Base-by-base conservation (phyloP, 1,140 invertebrate species). In the Euura lappo region DNA sequence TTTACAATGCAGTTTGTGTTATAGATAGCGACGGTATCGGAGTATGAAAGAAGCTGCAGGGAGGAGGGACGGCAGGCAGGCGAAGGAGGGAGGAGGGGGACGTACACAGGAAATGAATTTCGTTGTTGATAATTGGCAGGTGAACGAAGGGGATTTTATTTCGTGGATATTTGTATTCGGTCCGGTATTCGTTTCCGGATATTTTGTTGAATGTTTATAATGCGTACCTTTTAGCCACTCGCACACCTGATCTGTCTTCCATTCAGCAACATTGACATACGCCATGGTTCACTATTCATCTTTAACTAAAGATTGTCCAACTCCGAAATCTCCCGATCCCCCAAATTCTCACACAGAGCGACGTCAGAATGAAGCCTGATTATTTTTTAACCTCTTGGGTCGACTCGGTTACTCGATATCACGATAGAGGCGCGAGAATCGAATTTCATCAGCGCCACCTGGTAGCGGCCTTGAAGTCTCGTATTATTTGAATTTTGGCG, bases 241-340 rank as follows among this genome's bases (percentile, higher is more conserved):
- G 75, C 93, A 95, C 72, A 97, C 96, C 91, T 97, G 95, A 80
- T 96, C 94, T n/a, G 95, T 93, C 76, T 93, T 94, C 96, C 96
- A 98, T 89, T 97, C 95, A 74, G 92, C 93, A 77, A 97, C 94
- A 88, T 97, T 96, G 79, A 97, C 93, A 87, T 94, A 95, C 84
- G 94, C 94, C 94, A 94, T 95, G 79, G 81, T 75, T 74, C 8
- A 45, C 78, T 74, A 47, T 45, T 47, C 44, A 44, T 70, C 69
- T 44, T 42, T 68, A 10, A 68, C 28, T 44, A 42, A 42, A 44
- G 67, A 68, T 43, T 42, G 67, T 68, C 67, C 66, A 6, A 60
- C 51, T 11, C 51, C 8, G 13, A 60, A 60, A 3, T 60, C 51
- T 60, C 47, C 0, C 47, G 28, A 28, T 28, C 28, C 28, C 28